Evolutionary conservation across 2,888 invertebrate species (phyloP).

Genomic region (Dermolepida albohirtum): DNA sequence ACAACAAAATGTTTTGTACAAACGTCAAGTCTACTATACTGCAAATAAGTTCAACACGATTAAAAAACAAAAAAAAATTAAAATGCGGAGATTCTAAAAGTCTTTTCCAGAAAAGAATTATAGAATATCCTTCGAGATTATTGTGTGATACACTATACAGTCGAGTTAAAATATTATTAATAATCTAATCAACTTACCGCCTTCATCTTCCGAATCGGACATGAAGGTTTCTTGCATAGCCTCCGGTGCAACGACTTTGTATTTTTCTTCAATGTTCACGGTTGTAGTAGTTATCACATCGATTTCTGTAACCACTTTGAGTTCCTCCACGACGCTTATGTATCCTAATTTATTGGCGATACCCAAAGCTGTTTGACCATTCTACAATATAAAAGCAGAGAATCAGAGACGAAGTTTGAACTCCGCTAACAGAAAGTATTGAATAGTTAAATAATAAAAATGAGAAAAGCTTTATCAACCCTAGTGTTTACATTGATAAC

Average conservation of each 20-base stretch:
- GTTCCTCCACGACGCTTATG: constrained; percentile 96
- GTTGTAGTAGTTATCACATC: constrained; percentile 73
- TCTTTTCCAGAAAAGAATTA: constrained; percentile 8
- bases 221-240: constrained; percentile 99
- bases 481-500: constrained; percentile 33
- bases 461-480: constrained; percentile 24
- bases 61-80: constrained; percentile 40
- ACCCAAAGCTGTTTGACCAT: constrained; percentile 95
- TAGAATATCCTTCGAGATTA: constrained; percentile 16
- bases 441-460: constrained; percentile 13
- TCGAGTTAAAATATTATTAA: constrained; percentile 38
- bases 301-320: constrained; percentile 88
- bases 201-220: constrained; percentile 99
- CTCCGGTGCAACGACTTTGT: constrained; percentile 97
- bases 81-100: constrained; percentile 15
- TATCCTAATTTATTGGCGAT: constrained; percentile 97
- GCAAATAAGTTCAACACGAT: constrained; percentile 31
- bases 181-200: constrained; percentile 72
- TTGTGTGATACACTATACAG: constrained; percentile 31
- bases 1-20: constrained; percentile 36
- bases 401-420: not conserved
- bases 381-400: constrained; percentile 69
- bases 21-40: constrained; percentile 24
- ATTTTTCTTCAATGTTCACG: constrained; percentile 86
- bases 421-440: not conserved